A percentile compares a stretch with the other conserved stretches of the same genome.
phyloP scores from a whole-genome alignment of 2,888 invertebrate species.

The Acanthococcus lagerstroemiae region DNA sequence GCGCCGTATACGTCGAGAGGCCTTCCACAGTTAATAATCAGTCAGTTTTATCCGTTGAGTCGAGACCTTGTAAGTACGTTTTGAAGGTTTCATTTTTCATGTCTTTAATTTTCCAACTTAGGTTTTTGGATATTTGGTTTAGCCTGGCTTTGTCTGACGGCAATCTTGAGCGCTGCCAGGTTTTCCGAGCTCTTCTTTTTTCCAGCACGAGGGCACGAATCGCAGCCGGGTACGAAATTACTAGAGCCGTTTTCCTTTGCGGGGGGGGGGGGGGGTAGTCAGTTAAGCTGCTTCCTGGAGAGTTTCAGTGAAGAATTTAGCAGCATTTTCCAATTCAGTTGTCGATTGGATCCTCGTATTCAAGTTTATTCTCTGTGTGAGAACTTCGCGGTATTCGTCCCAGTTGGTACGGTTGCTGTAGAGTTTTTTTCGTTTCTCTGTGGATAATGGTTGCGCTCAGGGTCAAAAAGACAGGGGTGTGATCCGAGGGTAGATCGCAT shows the following conservation, averaged over 20 bases:
- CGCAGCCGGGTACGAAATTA: background rate
- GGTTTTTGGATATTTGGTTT: background rate
- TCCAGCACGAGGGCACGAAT: background rate
- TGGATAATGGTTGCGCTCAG: background rate
- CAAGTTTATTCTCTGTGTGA: background rate
- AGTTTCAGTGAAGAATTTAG: background rate
- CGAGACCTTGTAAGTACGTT: background rate
- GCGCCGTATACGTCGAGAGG: background rate
- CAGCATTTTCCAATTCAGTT: background rate
- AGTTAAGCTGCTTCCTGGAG: background rate
- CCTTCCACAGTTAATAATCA: background rate
- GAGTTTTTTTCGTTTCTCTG: background rate
- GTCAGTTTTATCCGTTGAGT: background rate
- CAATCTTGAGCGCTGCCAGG: background rate
- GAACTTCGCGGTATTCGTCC: background rate
- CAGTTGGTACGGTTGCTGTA: background rate
- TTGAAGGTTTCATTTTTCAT: background rate
- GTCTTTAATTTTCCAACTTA: background rate
- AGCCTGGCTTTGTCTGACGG: background rate
- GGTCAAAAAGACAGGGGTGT: background rate
- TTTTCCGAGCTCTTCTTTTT: no score
- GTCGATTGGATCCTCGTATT: background rate
- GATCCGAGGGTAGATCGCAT: background rate
- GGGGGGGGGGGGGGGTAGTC: background rate
- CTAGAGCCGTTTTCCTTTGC: background rate